These are phyloP conservation scores for Mellilla xanthometata DNA, from an alignment of 2,888 invertebrate genomes.

Conservation along the genomic window DNA sequence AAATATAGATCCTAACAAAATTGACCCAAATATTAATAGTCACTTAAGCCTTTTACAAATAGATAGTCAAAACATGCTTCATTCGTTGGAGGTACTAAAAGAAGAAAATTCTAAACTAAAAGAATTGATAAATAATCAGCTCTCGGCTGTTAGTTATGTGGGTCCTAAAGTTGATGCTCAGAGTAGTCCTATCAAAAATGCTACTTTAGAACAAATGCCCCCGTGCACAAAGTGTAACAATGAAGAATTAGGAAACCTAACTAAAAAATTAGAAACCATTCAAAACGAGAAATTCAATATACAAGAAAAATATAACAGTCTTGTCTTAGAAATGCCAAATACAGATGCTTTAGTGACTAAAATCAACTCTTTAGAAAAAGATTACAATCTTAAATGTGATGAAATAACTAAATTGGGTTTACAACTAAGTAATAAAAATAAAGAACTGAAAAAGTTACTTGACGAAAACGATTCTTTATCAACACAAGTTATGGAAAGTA, in stretches of 20 bases:
- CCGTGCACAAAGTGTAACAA: conserved; percentile 18
- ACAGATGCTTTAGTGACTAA: conserved; percentile 52
- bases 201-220: not conserved
- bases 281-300: conserved; percentile 47
- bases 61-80: conserved; percentile 39
- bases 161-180: conserved; percentile 35
- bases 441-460: conserved; percentile 61
- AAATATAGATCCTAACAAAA: conserved; percentile 40
- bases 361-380: conserved; percentile 51
- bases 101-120: conserved; percentile 52
- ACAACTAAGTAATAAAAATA: conserved; percentile 40
- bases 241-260: conserved; percentile 39
- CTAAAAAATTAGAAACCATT: conserved; percentile 39
- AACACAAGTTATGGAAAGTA: conserved; percentile 80
- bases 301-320: conserved; percentile 52
- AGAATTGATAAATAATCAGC: conserved; percentile 40
- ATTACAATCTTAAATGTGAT: conserved; percentile 41
- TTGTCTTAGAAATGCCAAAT: conserved; percentile 51
- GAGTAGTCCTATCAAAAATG: conserved; percentile 44
- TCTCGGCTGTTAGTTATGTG: conserved; percentile 20
- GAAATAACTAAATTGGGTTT: conserved; percentile 48
- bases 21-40: conserved; percentile 35
- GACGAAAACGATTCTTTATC: conserved; percentile 80
- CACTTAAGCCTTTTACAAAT: conserved; percentile 39
- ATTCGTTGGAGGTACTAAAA: conserved; percentile 44